Percentiles rank a stretch among this genome's conserved stretches.
Evolutionary conservation across 1,140 invertebrate species (phyloP).

Genomic region (Plutomurus gul): DNA sequence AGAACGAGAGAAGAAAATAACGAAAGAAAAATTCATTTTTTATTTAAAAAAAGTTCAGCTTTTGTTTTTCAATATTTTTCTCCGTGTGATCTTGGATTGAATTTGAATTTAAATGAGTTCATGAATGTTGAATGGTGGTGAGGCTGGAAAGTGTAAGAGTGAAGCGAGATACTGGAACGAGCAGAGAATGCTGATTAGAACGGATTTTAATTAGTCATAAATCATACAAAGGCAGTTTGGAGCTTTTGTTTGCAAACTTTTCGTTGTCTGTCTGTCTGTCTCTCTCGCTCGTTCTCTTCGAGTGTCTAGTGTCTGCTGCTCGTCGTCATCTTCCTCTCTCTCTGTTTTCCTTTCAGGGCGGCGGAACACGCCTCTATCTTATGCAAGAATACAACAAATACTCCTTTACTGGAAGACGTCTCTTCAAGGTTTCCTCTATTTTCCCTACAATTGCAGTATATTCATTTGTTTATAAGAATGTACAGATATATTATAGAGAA

Average conservation of each 20-base stretch:
- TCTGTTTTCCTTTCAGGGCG: constrained; percentile 15
- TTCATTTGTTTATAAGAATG: too few species aligned
- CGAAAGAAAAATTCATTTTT: too few species aligned
- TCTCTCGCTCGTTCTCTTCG: neutral
- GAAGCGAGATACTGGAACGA: neutral
- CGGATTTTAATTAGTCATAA: constrained; percentile 27
- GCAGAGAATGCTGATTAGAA: constrained; percentile 14
- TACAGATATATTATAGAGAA: too few species aligned
- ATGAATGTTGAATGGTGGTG: neutral
- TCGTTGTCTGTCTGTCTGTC: constrained; percentile 7
- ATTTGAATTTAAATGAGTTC: neutral
- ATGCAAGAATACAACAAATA: too few species aligned
- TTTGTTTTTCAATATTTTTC: too few species aligned
- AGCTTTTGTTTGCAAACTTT: constrained; percentile 27
- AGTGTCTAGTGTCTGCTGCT: too few species aligned
- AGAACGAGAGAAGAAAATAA: neutral
- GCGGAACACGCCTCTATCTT: neutral
- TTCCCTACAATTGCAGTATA: too few species aligned
- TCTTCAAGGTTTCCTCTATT: too few species aligned
- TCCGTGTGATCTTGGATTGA: neutral
- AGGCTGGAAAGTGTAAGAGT: neutral
- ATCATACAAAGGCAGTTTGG: constrained; percentile 24
- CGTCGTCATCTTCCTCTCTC: neutral
- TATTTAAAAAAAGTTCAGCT: too few species aligned
- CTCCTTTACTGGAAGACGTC: too few species aligned